Base-by-base conservation (phyloP, 2,888 invertebrate genomes). In the Spialia ferax region DNA sequence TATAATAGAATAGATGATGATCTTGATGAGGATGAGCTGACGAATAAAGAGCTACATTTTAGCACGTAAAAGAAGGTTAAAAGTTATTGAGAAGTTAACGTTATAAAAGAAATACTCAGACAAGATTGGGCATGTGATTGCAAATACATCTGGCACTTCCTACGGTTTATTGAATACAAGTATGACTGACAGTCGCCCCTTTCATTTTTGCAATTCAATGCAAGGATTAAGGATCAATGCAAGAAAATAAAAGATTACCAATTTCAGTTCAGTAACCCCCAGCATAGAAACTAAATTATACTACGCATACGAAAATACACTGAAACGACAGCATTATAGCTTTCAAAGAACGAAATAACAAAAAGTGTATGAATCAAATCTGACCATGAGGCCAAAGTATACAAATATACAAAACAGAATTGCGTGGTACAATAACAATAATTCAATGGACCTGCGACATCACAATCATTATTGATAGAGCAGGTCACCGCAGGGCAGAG, bases 401-500 rank as follows among this genome's bases (percentile, higher is more conserved):
- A 35, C 35, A 45, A 18, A 18, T 45, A 15, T 18, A 45, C 45
- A 45, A 45, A 45, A 45, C 45, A 45, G 45, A 48, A 32, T 13
- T 60, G 60, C n/a, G 50, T 35, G 32, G 22, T 22, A 61, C 61
- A 61, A 50, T 50, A 2, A 35, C 32, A 35, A 35, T 61, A 50
- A 22, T 22, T 50, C 29, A 60, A 60, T 60, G 15, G 50, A 22
- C n/a, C 29, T 4, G 26, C 54, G 45, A 48, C 64, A 18, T 48
- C 48, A 48, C 64, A 57, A 64, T 57, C 64, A 50, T 22, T 64
- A 48, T 48, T 48, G 45, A 50, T 42, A 50, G 64, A 32, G 48
- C 61, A 50, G 61, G 32, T 50, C 70, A 72, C 69, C 70, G 72
- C 69, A 71, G 76, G 76, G 65, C 81, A 74, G 69, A 74, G 78